These are phyloP conservation scores for Villa cingulata DNA, from an alignment of 2,888 invertebrate species.

Conservation along the genomic window DNA sequence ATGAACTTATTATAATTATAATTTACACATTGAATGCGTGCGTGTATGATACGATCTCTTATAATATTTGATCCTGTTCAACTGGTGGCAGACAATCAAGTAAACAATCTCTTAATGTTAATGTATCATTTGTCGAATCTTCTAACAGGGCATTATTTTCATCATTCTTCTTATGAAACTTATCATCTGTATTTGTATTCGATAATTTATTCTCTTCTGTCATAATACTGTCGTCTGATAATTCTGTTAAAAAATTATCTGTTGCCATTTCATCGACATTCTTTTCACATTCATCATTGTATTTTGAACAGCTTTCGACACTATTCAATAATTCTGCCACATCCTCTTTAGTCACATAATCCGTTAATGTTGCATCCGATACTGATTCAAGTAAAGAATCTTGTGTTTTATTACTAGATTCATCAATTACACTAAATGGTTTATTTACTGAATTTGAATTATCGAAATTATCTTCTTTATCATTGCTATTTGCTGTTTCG, in stretches of 20 bases:
- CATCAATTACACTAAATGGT: background rate
- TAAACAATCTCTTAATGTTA: too few species aligned
- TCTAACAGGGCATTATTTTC: too few species aligned
- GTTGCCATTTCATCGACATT: background rate
- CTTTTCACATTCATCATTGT: background rate
- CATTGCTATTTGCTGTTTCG: background rate
- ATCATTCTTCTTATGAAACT: too few species aligned
- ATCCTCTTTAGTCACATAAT: too few species aligned
- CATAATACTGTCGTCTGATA: background rate
- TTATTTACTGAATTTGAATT: background rate
- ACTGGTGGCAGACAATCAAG: too few species aligned
- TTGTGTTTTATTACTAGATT: background rate
- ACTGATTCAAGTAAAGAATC: background rate
- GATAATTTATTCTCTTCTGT: too few species aligned
- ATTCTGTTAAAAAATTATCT: background rate
- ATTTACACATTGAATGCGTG: too few species aligned
- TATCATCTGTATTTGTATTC: too few species aligned
- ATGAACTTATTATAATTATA: too few species aligned
- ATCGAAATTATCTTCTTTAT: background rate
- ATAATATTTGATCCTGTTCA: too few species aligned
- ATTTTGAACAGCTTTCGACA: background rate
- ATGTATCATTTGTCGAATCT: too few species aligned
- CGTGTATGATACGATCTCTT: too few species aligned
- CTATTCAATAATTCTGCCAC: background rate
- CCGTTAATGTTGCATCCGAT: background rate